phyloP scores from a whole-genome alignment of 2,888 invertebrate genomes.

The Scaptomyza flava region DNA sequence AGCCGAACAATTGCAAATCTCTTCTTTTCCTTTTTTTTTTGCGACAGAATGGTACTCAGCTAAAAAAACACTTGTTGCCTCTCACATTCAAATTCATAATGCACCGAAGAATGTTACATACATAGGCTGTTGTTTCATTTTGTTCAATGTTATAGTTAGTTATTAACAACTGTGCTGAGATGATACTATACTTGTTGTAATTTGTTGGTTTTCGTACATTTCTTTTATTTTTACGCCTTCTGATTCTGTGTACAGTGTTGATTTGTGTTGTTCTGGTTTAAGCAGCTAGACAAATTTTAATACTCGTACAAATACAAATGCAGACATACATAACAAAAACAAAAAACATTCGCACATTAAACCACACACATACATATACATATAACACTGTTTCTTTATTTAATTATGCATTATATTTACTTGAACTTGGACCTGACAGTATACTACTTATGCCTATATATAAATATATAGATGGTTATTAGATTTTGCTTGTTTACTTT shows the following conservation, averaged over 20 bases:
- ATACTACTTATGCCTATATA: conserved; percentile 20
- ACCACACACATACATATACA: conserved; percentile 9
- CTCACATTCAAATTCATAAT: conserved; percentile 8
- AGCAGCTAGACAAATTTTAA: conserved; percentile 37
- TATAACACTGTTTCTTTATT: conserved; percentile 22
- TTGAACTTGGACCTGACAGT: conserved; percentile 11
- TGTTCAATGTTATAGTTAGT: conserved; percentile 1
- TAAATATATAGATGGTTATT: conserved; percentile 32
- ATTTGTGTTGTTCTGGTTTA: conserved; percentile 50
- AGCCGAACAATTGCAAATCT: conserved; percentile 32
- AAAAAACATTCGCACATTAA: conserved; percentile 9
- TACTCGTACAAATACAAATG: conserved; percentile 42
- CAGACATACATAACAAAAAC: conserved; percentile 7
- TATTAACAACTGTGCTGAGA: not conserved
- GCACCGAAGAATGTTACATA: conserved; percentile 7
- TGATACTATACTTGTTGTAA: conserved; percentile 4
- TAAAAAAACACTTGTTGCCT: not conserved
- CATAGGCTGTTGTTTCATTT: not conserved
- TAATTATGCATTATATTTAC: conserved; percentile 37
- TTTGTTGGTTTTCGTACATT: conserved; percentile 68
- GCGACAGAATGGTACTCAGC: conserved; percentile 5
- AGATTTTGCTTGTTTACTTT: conserved; percentile 27
- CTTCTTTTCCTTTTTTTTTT: not conserved
- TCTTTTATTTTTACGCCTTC: conserved; percentile 67
- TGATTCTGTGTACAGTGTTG: conserved; percentile 54